phyloP scores from a whole-genome alignment of 2,888 invertebrate species.

The Drosophila trichaetosa region DNA sequence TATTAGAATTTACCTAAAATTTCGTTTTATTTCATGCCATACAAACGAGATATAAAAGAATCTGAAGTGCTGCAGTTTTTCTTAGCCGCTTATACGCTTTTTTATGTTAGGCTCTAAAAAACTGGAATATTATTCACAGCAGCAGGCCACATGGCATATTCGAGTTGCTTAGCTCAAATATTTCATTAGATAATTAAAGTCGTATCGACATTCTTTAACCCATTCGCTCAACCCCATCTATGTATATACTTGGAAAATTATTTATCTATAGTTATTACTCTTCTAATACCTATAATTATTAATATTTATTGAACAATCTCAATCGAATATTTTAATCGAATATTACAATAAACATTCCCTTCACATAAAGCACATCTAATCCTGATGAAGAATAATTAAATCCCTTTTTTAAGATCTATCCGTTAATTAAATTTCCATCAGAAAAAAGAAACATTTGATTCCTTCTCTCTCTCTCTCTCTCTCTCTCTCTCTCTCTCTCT shows the following conservation, averaged over 20 bases:
- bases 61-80: background rate
- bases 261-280: background rate
- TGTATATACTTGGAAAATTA: background rate
- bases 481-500: background rate
- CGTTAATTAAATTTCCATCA: background rate
- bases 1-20: slow-evolving; percentile 12
- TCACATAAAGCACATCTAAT: background rate
- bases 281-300: background rate
- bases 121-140: background rate
- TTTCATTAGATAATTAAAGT: background rate
- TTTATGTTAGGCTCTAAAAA: slow-evolving; percentile 1
- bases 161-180: slow-evolving; percentile 10
- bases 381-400: background rate
- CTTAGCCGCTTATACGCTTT: slow-evolving; percentile 1
- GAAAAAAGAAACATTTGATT: slow-evolving; percentile 14
- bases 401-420: background rate
- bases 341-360: background rate
- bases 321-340: background rate
- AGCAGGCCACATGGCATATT: slow-evolving; percentile 2
- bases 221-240: background rate
- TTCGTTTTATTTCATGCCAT: background rate
- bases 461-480: background rate
- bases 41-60: background rate
- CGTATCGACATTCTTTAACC: too few relatives aligned
- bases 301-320: too few relatives aligned